phyloP scores from a whole-genome alignment of 2,113 vertebrate genomes.

The Amphiprion ocellaris region DNA sequence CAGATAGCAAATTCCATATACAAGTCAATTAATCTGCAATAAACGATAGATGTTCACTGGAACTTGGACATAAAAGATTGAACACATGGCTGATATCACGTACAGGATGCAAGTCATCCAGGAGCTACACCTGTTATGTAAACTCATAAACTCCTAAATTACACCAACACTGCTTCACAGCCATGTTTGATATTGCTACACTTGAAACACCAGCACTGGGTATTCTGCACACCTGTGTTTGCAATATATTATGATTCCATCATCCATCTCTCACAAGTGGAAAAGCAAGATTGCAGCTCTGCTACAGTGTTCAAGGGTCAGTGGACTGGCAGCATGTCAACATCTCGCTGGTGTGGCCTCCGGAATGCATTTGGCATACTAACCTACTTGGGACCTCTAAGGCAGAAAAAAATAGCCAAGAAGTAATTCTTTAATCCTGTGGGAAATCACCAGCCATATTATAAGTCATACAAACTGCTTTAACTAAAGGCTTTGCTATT shows the following conservation, averaged over 20 bases:
- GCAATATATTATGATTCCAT: not conserved
- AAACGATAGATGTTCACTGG: not conserved
- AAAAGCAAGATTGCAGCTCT: not conserved
- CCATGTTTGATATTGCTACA: not conserved
- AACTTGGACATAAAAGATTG: not conserved
- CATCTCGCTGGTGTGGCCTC: slow-evolving; percentile 28
- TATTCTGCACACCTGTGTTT: too few species aligned
- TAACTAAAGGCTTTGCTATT: not conserved
- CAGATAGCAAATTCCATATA: not conserved
- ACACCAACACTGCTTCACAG: not conserved
- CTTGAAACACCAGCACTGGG: too few species aligned
- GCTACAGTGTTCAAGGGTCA: slow-evolving; percentile 59
- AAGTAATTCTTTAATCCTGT: slow-evolving; percentile 50
- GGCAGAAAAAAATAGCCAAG: slow-evolving; percentile 43
- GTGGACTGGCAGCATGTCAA: slow-evolving; percentile 54
- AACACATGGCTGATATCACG: not conserved
- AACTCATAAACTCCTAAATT: too few species aligned
- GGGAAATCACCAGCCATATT: slow-evolving; percentile 27
- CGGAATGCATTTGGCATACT: slow-evolving; percentile 62
- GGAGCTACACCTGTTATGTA: not conserved
- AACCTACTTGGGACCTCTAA: slow-evolving; percentile 66
- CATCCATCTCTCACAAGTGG: not conserved
- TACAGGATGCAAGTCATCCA: not conserved
- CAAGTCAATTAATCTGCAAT: not conserved
- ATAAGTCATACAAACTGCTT: not conserved